These are phyloP conservation scores for Phthorimaea operculella DNA, from an alignment of 1,140 invertebrate genomes.

Conservation along the genomic window DNA sequence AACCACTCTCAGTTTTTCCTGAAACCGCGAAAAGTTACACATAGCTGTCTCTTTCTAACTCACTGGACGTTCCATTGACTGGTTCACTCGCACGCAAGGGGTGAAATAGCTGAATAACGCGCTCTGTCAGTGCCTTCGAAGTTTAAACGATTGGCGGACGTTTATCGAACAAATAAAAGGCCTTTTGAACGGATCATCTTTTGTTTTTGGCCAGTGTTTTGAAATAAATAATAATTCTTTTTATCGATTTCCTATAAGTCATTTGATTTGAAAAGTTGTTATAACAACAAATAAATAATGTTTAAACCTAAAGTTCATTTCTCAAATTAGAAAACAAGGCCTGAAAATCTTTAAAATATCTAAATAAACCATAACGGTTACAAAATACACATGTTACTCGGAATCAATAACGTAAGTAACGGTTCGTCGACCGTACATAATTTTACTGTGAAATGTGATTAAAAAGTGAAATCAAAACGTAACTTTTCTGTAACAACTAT, in stretches of 20 bases:
- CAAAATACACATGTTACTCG: not conserved
- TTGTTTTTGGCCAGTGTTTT: conserved; percentile 7
- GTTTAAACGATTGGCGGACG: conserved; percentile 51
- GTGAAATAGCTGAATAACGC: conserved; percentile 26
- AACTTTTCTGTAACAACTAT: not conserved
- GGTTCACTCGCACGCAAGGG: conserved; percentile 40
- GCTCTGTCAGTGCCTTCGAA: conserved; percentile 49
- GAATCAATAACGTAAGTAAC: conserved; percentile 10
- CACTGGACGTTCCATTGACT: conserved; percentile 16
- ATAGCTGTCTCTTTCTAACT: conserved; percentile 34
- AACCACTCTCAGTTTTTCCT: conserved; percentile 38
- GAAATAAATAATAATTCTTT: conserved; percentile 6
- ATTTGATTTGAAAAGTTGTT: too few relatives aligned
- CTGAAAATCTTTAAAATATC: too few relatives aligned
- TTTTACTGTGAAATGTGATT: conserved; percentile 29
- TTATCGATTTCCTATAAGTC: not conserved
- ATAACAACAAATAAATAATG: not conserved
- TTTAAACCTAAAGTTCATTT: not conserved
- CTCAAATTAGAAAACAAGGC: too few relatives aligned
- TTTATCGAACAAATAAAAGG: conserved; percentile 25
- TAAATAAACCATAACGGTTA: too few relatives aligned
- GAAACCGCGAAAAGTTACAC: conserved; percentile 39
- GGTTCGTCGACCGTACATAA: conserved; percentile 23
- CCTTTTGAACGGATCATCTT: conserved; percentile 13
- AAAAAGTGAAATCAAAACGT: conserved; percentile 28